Base-by-base conservation (phyloP, 2,888 invertebrate genomes). In the Cephonodes hylas region DNA sequence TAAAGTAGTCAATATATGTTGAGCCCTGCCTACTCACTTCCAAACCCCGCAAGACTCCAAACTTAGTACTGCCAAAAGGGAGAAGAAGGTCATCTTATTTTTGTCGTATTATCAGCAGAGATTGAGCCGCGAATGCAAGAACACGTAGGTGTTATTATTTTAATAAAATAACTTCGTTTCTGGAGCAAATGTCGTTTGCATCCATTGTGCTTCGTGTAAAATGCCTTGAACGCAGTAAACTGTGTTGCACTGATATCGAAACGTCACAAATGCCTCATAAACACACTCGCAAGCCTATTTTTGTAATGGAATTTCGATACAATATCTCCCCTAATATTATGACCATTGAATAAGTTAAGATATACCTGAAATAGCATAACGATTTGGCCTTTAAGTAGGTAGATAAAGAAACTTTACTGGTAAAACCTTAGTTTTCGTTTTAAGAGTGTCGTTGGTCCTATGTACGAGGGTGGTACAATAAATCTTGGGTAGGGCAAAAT, bases 91-190 rank as follows among this genome's bases (percentile, higher is more conserved):
- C 79, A 67, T 61, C 45, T 68, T 66, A 60, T 42, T 69, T 62
- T 80, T 79, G 85, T 72, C 64, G 69, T 66, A 67, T 72, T 75
- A 80, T 76, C 75, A 75, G 73, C 76, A 71, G 75, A 82, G 80
- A 84, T 86, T 83, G 81, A 81, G 77, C 78, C 67, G 85, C 83
- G 71, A 85, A 85, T 83, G 73, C 76, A 77, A 71, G 67, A 79
- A 71, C 75, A 81, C 79, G 86, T 88, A 81, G 86, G 87, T 77
- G 85, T 80, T 83, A 84, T 85, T 81, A 84, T 82, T 83, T 83
- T 81, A 81, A 80, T 83, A 82, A 80, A 74, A 73, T 79, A 76
- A 74, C 68, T 73, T 71, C 68, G 62, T 76, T 76, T 77, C 71
- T 74, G 68, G 75, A 75, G 73, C 71, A 71, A 59, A 63, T 72